Conservation (phyloP, 53 echinoderm and acorn worm species). For the Actinopyga echinites region DNA sequence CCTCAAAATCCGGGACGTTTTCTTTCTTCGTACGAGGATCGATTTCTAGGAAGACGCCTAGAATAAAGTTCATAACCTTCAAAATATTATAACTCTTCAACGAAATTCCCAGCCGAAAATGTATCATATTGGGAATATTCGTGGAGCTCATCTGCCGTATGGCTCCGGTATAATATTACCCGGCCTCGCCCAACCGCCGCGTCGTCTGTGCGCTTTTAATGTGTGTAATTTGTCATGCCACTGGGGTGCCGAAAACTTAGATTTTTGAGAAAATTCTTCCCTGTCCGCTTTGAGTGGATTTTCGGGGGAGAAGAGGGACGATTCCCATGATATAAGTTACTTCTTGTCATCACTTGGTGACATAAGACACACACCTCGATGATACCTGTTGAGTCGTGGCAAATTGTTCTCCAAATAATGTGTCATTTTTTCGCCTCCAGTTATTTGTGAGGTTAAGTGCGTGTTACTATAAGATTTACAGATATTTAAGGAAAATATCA, state of each 20-base stretch:
- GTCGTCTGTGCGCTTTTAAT: not conserved
- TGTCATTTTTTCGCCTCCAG: conserved; percentile 17
- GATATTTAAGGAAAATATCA: not conserved
- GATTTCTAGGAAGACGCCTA: conserved; percentile 18
- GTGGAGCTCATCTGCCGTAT: not conserved
- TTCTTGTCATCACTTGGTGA: not conserved
- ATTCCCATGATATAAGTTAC: conserved; percentile 30
- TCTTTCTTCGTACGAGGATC: not conserved
- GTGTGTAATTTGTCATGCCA: conserved; percentile 35
- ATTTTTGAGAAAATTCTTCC: not conserved
- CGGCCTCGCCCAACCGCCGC: not conserved
- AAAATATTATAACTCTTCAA: not conserved
- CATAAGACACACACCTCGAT: conserved; percentile 19
- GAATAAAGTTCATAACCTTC: not conserved
- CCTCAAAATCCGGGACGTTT: conserved; percentile 19
- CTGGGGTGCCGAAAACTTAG: conserved; percentile 24
- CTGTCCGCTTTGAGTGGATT: not conserved
- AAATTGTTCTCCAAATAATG: conserved; percentile 14
- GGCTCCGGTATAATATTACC: conserved; percentile 36
- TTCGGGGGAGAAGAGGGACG: not conserved
- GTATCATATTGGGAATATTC: conserved; percentile 15
- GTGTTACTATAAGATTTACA: conserved; percentile 9
- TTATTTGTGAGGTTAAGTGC: conserved; percentile 44
- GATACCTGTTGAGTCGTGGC: conserved; percentile 35
- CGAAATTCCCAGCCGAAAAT: conserved; percentile 39